Conservation (phyloP, 2,797 vertebrate genomes). For the Sibirionetta formosa region DNA sequence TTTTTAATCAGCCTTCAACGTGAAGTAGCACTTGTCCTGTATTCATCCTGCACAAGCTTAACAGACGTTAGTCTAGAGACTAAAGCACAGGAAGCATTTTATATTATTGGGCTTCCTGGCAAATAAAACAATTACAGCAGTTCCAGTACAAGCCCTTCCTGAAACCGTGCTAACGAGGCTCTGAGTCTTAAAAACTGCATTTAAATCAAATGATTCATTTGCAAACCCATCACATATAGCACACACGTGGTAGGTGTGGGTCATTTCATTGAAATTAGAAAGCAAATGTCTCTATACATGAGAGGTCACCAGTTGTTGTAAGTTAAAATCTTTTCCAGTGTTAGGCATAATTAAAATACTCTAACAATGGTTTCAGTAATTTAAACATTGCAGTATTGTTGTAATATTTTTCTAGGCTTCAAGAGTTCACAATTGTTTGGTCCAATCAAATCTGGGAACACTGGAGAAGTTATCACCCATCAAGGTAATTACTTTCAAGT, state of each 20-base stretch:
- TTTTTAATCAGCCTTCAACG: not conserved
- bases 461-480: constrained; percentile 89
- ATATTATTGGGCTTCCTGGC: constrained; percentile 32
- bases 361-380: constrained; percentile 81
- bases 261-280: constrained; percentile 83
- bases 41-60: constrained; percentile 31
- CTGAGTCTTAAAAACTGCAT: constrained; percentile 74
- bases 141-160: constrained; percentile 28
- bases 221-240: constrained; percentile 71
- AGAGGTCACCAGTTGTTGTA: constrained; percentile 81
- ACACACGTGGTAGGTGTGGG: constrained; percentile 74
- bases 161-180: constrained; percentile 20
- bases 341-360: constrained; percentile 83
- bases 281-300: constrained; percentile 83
- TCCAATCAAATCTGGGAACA: constrained; percentile 84
- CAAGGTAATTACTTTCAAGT: constrained; percentile 92
- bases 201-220: constrained; percentile 77
- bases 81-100: constrained; percentile 37
- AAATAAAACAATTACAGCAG: constrained; percentile 46
- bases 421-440: constrained; percentile 85
- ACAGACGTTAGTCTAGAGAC: constrained; percentile 11
- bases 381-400: constrained; percentile 84
- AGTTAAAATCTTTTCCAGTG: constrained; percentile 80
- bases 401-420: constrained; percentile 88
- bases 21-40: not conserved